phyloP scores from a whole-genome alignment of 1,140 invertebrate genomes.

The Drosophila obscura region DNA sequence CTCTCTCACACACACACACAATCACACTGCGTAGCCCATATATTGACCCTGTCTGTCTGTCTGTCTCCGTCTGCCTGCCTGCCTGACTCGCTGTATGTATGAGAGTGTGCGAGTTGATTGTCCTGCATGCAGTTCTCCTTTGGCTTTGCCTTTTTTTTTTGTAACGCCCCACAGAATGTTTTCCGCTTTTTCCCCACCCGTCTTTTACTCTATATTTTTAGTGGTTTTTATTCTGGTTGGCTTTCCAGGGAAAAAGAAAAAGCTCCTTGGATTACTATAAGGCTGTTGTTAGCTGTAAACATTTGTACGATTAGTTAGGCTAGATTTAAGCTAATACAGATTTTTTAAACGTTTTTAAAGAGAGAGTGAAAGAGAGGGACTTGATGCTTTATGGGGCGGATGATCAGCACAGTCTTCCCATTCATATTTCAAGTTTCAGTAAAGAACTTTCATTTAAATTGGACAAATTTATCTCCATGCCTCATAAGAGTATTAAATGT shows the following conservation, averaged over 20 bases:
- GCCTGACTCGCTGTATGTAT: neutral
- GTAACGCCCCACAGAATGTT: constrained; percentile 50
- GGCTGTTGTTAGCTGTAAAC: constrained; percentile 11
- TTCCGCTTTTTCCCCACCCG: constrained; percentile 18
- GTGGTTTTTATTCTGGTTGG: constrained; percentile 17
- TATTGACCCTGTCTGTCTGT: constrained; percentile 9
- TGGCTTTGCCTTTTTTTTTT: constrained; percentile 29
- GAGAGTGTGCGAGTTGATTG: constrained; percentile 58
- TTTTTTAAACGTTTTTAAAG: constrained; percentile 11
- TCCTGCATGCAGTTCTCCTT: constrained; percentile 56
- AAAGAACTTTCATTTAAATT: no score
- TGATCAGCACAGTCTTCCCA: no score
- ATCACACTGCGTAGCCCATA: constrained; percentile 1
- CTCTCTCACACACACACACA: neutral
- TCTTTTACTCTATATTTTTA: constrained; percentile 11
- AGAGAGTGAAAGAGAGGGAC: neutral
- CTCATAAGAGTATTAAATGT: fast-evolving
- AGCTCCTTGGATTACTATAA: constrained; percentile 37
- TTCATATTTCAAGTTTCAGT: no score
- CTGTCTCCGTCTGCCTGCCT: constrained; percentile 4
- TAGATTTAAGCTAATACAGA: constrained; percentile 18
- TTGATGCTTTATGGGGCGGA: no score
- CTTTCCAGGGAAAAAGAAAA: constrained; percentile 19
- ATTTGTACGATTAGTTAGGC: constrained; percentile 29
- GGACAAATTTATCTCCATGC: no score